Evolutionary conservation across 2,888 invertebrate genomes (phyloP).

Genomic region (Cephus rjabovi): DNA sequence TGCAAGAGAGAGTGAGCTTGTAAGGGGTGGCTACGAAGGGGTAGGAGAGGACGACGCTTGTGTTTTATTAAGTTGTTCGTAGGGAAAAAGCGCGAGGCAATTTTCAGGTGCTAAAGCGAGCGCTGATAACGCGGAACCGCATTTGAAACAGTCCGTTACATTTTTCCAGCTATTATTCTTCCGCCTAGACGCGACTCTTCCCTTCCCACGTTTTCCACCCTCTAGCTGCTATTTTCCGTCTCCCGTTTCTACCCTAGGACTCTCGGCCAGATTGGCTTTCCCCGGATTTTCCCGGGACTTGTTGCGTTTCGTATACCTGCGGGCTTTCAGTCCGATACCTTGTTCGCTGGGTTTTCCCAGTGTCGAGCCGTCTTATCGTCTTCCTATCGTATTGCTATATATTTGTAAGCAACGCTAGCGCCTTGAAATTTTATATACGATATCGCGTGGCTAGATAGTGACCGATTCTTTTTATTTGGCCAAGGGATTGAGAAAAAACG

Average conservation of each 20-base stretch:
- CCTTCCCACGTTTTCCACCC: constrained; percentile 24
- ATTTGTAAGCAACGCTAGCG: neutral
- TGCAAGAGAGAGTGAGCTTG: constrained; percentile 17
- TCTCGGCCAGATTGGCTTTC: neutral
- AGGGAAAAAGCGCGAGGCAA: constrained; percentile 59
- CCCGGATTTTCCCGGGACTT: neutral
- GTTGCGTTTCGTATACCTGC: constrained; percentile 1
- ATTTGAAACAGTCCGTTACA: constrained; percentile 50
- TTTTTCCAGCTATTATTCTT: constrained; percentile 40
- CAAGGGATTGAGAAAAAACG: neutral
- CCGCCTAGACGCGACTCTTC: constrained; percentile 20
- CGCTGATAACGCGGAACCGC: constrained; percentile 52
- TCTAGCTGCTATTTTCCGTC: constrained; percentile 17
- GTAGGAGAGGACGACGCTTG: constrained; percentile 38
- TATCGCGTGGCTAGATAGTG: neutral
- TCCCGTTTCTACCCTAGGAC: constrained; percentile 16
- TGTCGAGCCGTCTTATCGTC: neutral
- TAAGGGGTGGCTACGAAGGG: constrained; percentile 9
- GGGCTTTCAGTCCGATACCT: neutral
- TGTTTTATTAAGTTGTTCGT: constrained; percentile 65
- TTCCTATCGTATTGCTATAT: neutral
- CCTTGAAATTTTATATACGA: neutral
- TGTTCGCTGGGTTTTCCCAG: neutral
- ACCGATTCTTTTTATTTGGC: neutral
- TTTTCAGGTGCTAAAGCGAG: constrained; percentile 62